Evolutionary conservation across 2,113 vertebrate genomes (phyloP).

Genomic region (Condylura cristata): DNA sequence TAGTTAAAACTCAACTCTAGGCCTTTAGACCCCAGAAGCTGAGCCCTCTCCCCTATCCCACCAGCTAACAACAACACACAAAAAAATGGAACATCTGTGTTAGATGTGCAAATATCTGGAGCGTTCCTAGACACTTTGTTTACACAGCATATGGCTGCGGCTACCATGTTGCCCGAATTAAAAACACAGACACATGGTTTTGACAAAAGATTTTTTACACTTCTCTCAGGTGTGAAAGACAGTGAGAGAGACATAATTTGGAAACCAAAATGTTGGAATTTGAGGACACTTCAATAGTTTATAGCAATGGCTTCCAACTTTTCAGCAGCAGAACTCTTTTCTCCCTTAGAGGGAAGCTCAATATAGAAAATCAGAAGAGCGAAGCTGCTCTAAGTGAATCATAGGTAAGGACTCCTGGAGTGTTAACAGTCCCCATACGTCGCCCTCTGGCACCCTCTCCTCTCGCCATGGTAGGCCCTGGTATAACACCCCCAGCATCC

Average conservation of each 20-base stretch:
- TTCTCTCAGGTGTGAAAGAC: slow-evolving; percentile 56
- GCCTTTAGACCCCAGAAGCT: background rate
- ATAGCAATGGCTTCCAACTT: slow-evolving; percentile 30
- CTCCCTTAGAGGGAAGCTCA: background rate
- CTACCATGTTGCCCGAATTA: slow-evolving; percentile 45
- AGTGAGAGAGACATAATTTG: slow-evolving; percentile 56
- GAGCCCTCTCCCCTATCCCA: background rate
- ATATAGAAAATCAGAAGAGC: slow-evolving; percentile 24
- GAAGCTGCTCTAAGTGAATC: background rate
- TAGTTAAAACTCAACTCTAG: slow-evolving; percentile 37
- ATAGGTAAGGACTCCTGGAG: background rate
- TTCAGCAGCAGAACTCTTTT: background rate
- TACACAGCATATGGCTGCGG: slow-evolving; percentile 60
- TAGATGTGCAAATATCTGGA: slow-evolving; percentile 57
- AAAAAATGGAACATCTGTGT: slow-evolving; percentile 57
- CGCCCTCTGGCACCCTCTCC: background rate
- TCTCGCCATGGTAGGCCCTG: background rate
- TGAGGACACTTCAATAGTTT: slow-evolving; percentile 57
- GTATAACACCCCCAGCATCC: background rate
- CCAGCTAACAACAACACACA: background rate
- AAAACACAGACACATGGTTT: slow-evolving; percentile 65
- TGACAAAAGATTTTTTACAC: slow-evolving; percentile 65
- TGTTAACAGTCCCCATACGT: background rate
- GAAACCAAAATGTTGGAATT: slow-evolving; percentile 57
- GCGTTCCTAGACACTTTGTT: slow-evolving; percentile 55